Conservation (phyloP, 2,888 invertebrate species). For the Petrophora chlorosata region DNA sequence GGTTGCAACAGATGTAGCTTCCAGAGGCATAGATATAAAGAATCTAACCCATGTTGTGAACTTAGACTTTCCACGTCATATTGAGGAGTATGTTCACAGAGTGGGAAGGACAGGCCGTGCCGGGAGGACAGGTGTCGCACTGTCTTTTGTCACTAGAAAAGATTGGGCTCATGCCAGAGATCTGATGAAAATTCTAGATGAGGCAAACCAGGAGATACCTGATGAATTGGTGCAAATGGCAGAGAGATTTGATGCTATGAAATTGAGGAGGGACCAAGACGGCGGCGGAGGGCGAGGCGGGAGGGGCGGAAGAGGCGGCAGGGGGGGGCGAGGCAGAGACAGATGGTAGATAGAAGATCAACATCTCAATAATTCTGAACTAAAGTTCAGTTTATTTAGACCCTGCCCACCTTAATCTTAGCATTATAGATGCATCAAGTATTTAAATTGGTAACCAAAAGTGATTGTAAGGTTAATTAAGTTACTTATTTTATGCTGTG, state of each 20-base stretch:
- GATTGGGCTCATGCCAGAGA: conserved; percentile 94
- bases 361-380: background rate
- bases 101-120: conserved; percentile 98
- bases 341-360: conserved; percentile 50
- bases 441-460: background rate
- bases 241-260: conserved; percentile 87
- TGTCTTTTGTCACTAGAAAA: conserved; percentile 90
- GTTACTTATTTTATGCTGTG: conserved; percentile 19
- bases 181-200: conserved; percentile 92
- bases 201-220: conserved; percentile 93
- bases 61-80: conserved; percentile 96
- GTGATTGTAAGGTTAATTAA: background rate
- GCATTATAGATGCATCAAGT: conserved; percentile 18
- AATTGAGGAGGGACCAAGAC: conserved; percentile 84
- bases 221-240: conserved; percentile 90
- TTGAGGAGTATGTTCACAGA: conserved; percentile 98
- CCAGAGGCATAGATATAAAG: conserved; percentile 95
- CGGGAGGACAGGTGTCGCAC: conserved; percentile 91
- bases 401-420: conserved; percentile 13
- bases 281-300: conserved; percentile 68
- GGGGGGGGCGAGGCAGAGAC: conserved; percentile 55
- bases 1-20: conserved; percentile 97
- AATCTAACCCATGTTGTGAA: conserved; percentile 96
- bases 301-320: conserved; percentile 54
- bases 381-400: background rate